A percentile compares a stretch with the other conserved stretches of the same genome.
Evolutionary conservation across 2,888 invertebrate species (phyloP).

Genomic region (Xylocampa areola): DNA sequence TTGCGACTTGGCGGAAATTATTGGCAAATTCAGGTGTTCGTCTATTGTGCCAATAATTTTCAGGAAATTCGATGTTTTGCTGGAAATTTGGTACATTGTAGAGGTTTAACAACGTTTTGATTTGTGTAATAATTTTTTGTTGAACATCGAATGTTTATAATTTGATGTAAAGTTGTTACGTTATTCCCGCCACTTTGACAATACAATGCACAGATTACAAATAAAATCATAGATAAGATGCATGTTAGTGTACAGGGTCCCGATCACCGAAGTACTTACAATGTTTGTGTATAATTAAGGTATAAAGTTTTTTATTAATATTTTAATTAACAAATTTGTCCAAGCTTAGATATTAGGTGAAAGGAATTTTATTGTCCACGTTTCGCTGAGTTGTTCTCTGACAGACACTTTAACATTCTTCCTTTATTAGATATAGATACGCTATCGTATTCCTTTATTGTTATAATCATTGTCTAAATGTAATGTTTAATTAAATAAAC

Average conservation of each 20-base stretch:
- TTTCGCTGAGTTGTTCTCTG: slow-evolving; percentile 52
- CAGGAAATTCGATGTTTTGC: slow-evolving; percentile 6
- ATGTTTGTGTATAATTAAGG: slow-evolving; percentile 51
- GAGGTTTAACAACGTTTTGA: neutral
- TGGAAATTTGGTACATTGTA: slow-evolving; percentile 5
- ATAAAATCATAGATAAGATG: slow-evolving; percentile 43
- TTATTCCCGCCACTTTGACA: slow-evolving; percentile 4
- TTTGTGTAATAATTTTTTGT: too few species aligned
- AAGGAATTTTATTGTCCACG: slow-evolving; percentile 42
- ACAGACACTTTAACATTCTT: slow-evolving; percentile 13
- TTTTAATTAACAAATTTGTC: slow-evolving; percentile 55
- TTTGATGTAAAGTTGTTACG: too few species aligned
- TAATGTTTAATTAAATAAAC: too few species aligned
- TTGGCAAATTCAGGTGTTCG: slow-evolving; percentile 29
- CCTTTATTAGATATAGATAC: neutral
- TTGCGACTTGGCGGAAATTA: slow-evolving; percentile 38
- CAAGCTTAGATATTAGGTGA: slow-evolving; percentile 62
- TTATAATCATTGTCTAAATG: too few species aligned
- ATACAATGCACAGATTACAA: slow-evolving; percentile 42
- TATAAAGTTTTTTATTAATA: slow-evolving; percentile 42
- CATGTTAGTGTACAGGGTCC: slow-evolving; percentile 61
- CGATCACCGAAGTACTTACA: slow-evolving; percentile 57
- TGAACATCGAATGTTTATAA: too few species aligned
- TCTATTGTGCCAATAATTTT: slow-evolving; percentile 18
- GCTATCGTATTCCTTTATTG: neutral